These are phyloP conservation scores for Neomonachus schauinslandi DNA, from an alignment of 2,113 vertebrate species.

Conservation along the genomic window DNA sequence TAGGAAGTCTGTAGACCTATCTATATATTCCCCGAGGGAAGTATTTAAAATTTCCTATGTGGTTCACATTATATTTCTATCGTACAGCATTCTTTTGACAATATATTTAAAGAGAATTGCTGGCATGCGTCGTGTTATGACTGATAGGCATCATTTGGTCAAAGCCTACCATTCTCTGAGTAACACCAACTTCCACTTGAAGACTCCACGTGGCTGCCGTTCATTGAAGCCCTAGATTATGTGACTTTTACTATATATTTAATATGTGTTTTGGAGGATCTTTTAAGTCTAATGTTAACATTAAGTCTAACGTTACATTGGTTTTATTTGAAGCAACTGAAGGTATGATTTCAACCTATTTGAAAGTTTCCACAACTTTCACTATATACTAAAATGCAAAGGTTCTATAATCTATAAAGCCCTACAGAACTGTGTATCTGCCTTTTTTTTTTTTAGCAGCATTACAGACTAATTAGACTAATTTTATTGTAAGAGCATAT, in stretches of 20 bases:
- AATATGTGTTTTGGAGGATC: not conserved
- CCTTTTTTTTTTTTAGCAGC: not conserved
- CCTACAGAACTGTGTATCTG: not conserved
- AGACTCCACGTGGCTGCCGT: not conserved
- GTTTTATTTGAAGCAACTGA: not conserved
- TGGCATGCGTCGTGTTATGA: not conserved
- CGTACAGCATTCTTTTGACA: not conserved
- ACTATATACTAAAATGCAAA: not conserved
- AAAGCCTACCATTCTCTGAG: not conserved
- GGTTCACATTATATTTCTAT: not conserved
- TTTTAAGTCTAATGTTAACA: not conserved
- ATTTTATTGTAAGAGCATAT: not conserved
- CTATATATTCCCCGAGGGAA: not conserved
- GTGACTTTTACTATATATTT: not conserved
- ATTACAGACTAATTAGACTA: not conserved
- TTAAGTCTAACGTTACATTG: not conserved
- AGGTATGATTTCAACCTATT: not conserved
- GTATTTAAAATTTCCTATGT: not conserved
- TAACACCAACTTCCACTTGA: not conserved
- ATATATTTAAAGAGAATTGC: not conserved
- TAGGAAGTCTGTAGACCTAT: not conserved
- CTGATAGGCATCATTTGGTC: not conserved
- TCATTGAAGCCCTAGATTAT: not conserved
- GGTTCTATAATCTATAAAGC: not conserved
- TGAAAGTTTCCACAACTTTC: not conserved